Base-by-base conservation (phyloP, 2,113 vertebrate species). In the Arenaria interpres region DNA sequence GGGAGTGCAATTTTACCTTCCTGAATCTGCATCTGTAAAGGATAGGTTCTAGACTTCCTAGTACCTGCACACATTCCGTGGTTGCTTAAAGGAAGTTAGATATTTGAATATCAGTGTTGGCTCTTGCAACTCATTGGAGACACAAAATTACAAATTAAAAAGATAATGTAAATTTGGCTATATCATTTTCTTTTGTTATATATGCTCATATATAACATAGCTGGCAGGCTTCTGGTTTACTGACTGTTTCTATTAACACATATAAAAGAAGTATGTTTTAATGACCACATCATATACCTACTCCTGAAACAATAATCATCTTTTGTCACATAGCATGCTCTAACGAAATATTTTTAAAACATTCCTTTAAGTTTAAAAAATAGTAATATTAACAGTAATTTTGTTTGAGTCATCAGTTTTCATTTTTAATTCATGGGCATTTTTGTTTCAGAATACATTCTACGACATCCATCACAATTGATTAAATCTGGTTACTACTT, bases 401-500 rank as follows among this genome's bases (percentile, higher is more conserved):
- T 93, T 93, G 92, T 94, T 97, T 82, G 90, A 95, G 53, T 84
- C 87, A 85, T 95, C 77, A 90, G 82, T 92, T 97, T 97, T 67
- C 46, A 85, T 96, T 96, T 95, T 96, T 98, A 98, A 98, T 97
- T 96, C 89, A 85, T 85, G 82, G 67, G 39, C 87, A 94, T 98
- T 98, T 98, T 98, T 97, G 97, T 98, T 98, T 98, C 98, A 99
- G 99, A 99, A 98, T 99, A 99, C 90, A 98, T 99, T 90, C 98
- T 99, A 96, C 98, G 98, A 96, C 99, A 99, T 97, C 99, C 99
- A 90, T 99, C 98, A 97, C 99, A 99, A 98, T 98, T 99, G 97
- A 98, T 99, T 97, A 99, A 99, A 98, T 99, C 98, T 97, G 99
- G 99, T 96, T 99, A 99, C 97, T 99, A 99, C 98, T 99, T 99